Evolutionary conservation across 2,888 invertebrate genomes (phyloP), one percentile per base, ranked within the genome.

Genomic region (Epinotia brunnichana): DNA sequence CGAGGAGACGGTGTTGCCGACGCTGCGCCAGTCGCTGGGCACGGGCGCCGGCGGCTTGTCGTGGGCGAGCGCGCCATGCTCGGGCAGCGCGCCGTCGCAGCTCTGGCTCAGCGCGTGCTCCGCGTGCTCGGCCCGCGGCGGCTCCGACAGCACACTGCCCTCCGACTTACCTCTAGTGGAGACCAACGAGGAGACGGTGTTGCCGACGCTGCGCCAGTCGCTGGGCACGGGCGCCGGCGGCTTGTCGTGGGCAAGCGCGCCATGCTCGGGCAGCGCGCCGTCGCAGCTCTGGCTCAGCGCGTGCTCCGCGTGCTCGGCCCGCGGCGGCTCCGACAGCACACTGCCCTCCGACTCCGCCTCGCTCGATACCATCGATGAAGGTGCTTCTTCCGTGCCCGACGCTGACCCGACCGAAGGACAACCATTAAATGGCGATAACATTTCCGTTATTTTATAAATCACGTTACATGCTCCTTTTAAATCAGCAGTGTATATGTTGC

Each of bases 271-370:
- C 2, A 76, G 48, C 39, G 77, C 73, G 2, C 80, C 74, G 62
- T 89, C 89, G 19, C 76, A 79, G 51, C 69, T 73, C n/a, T 79
- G 73, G 17, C 77, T 75, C 15, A 76, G 41, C 53, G 72, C 48
- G 21, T 75, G 67, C 39, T 88, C 88, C 1, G 75, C 74, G 0
- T 74, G 73, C 51, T 90, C 90, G 72, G 85, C 84, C 1, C 89
- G 82, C 15, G 78, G 82, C 13, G 83, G 82, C 56, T 92, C 92
- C 0, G 90, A 88, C 21, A 90, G 76, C 21, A 88, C 81, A 71
- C 92, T 91, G 75, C 88, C 90, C 69, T 92, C 93, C 0, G 92
- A 93, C 75, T 93, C 92, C 2, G 90, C 91, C 75, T 93, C 93
- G 68, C 92, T 92, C 2, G 92, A 92, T 48, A 92, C 91, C 90